Base-by-base conservation (phyloP, 2,888 invertebrate species). In the Orchesellides sinensis region DNA sequence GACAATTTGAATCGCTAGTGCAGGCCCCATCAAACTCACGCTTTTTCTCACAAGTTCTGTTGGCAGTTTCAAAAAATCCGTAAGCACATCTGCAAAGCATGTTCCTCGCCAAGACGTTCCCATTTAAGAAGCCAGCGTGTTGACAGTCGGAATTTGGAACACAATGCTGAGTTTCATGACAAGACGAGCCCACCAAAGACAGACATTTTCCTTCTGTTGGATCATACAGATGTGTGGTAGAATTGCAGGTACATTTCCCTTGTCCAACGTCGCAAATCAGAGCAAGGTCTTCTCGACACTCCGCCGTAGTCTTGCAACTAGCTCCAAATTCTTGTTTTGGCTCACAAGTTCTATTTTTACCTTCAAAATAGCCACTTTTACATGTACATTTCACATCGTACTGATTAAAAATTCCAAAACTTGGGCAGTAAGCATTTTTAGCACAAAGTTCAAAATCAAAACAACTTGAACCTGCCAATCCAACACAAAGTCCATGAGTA, bases 391-490 rank as follows among this genome's bases (percentile, higher is more conserved):
- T 68, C 5, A 77, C 77, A 32, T 77, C 77, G 23, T 68, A 68
- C 32, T 68, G 68, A 35, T 77, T 68, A 17, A 77, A 77, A 29
- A 77, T 68, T n/a, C 77, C 77, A 61, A 68, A 77, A 54, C 77
- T 77, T 0, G 77, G 68, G 25, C 77, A 77, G 25, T 77, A 77
- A 1, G 59, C 69, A 19, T 69, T 77, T 14, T 27, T 6, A 0
- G 69, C 12, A 47, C 77, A 77, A 0, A 77, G 17, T 21, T 77
- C 77, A 29, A 49, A 77, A 12, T 77, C 77, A n/a, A 77, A 77
- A 17, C 77, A 77, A 8, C 59, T 59, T 5, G 47, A 45, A 1
- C 77, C 77, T 27, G 56, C 29, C 14, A 68, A 32, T 25, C 77
- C 77, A 4, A 68, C 77, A 35, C 77, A 77, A 1, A 77, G 17